Evolutionary conservation across 2,113 vertebrate genomes (phyloP), one percentile per base, ranked within the genome.

Genomic region (Martes martes): DNA sequence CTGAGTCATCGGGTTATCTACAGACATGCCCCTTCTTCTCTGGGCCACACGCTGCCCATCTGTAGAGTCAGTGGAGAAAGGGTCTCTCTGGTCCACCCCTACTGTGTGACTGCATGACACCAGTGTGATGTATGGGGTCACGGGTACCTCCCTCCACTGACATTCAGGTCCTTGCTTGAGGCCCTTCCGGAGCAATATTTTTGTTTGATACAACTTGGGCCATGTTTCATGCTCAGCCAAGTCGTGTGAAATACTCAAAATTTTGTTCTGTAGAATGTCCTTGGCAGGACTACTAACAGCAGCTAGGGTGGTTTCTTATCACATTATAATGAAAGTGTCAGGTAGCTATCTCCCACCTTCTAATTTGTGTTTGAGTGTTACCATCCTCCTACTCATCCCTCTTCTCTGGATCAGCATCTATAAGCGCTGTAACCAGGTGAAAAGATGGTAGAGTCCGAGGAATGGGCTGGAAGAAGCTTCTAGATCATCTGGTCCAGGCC

Each of bases 191-290:
- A 61, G 19, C 63, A 85, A 6, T 52, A 78, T 39, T 63, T 69
- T 63, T 36, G 33, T 81, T 85, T 7, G 6, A 82, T 55, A 28
- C 23, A 67, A 76, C 16, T 33, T 36, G 69, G 7, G 11, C 24
- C 16, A 2, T 55, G 33, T 59, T 94, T 73, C 90, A 79, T 39
- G 9, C 39, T 88, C 69, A 82, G 57, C 4, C 61, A 45, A 45
- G 47, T 10, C 63, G 42, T 55, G 19, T 73, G 83, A 79, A 63
- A 97, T 15, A 65, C 57, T 89, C 92, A 23, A 71, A 74, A 65
- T 84, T 47, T 13, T 67, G 28, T 69, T 76, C 86, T 88, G n/a
- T 4, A 81, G 74, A 90, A 95, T 69, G 89, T 61, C 31, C 55
- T 71, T 55, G 7, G 61, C 47, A 50, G 59, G 42, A 93, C 36